phyloP scores from a whole-genome alignment of 2,888 invertebrate species.

The Synanthedon vespiformis region DNA sequence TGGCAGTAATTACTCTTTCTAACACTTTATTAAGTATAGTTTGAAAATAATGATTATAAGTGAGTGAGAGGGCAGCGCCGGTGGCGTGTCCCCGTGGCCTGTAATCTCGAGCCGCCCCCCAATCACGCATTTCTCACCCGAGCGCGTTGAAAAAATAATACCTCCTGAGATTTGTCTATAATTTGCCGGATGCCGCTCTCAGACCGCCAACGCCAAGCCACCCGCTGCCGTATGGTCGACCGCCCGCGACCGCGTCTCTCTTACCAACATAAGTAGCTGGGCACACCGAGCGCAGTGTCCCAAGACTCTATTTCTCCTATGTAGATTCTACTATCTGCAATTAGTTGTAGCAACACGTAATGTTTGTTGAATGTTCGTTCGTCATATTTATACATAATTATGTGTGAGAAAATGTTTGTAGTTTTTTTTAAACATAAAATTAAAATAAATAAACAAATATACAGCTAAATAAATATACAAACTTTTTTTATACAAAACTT shows the following conservation, averaged over 20 bases:
- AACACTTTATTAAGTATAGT: conserved; percentile 55
- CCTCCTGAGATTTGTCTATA: conserved; percentile 64
- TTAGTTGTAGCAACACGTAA: no score
- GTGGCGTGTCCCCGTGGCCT: conserved; percentile 58
- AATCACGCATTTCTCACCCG: conserved; percentile 70
- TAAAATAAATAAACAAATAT: no score
- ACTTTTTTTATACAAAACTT: no score
- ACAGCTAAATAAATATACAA: no score
- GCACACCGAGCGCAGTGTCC: no score
- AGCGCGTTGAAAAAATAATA: conserved; percentile 70
- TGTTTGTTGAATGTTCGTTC: no score
- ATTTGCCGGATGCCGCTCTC: conserved; percentile 56
- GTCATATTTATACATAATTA: no score
- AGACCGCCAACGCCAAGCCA: conserved; percentile 8
- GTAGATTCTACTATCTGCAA: no score
- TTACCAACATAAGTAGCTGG: conserved; percentile 1
- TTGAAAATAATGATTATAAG: conserved; percentile 63
- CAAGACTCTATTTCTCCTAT: no score
- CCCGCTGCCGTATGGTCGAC: neutral
- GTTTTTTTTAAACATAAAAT: no score
- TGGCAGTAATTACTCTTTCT: conserved; percentile 57
- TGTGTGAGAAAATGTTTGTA: no score
- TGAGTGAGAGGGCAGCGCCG: conserved; percentile 51
- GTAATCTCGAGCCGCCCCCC: conserved; percentile 63
- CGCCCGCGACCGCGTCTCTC: neutral